Conservation (phyloP, 2,113 vertebrate genomes). For the Chelonoidis abingdonii region DNA sequence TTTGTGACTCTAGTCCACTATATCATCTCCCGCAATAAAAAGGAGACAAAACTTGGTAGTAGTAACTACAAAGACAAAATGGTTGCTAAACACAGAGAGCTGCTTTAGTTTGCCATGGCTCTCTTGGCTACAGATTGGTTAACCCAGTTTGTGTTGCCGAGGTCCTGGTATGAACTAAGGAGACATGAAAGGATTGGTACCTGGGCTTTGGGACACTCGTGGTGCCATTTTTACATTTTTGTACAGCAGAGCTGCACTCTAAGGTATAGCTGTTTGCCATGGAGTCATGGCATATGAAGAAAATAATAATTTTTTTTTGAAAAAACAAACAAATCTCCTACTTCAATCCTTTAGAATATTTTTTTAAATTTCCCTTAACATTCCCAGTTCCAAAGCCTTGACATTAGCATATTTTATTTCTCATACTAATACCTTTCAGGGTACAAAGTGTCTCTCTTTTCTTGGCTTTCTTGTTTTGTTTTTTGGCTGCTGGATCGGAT, state of each 20-base stretch:
- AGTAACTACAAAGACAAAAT: neutral
- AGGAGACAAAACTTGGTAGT: neutral
- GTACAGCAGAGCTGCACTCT: too few species aligned
- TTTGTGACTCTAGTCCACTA: neutral
- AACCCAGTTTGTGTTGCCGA: neutral
- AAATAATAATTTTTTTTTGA: accelerated
- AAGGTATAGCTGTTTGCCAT: neutral
- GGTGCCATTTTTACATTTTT: neutral
- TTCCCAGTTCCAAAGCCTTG: accelerated
- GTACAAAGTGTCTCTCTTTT: accelerated
- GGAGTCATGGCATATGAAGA: neutral
- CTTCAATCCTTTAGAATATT: neutral
- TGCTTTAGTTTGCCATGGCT: neutral
- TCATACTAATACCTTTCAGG: neutral
- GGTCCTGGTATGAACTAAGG: neutral
- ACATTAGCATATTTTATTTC: neutral
- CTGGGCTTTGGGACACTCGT: neutral
- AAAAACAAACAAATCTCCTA: neutral
- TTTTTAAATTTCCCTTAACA: accelerated
- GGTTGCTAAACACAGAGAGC: neutral
- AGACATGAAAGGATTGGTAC: neutral
- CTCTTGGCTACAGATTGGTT: neutral
- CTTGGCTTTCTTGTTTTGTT: neutral
- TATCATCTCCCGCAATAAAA: neutral
- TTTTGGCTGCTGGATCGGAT: neutral